Evolutionary conservation across 2,888 invertebrate genomes (phyloP).

Genomic region (Mesopsocus fuscifrons): DNA sequence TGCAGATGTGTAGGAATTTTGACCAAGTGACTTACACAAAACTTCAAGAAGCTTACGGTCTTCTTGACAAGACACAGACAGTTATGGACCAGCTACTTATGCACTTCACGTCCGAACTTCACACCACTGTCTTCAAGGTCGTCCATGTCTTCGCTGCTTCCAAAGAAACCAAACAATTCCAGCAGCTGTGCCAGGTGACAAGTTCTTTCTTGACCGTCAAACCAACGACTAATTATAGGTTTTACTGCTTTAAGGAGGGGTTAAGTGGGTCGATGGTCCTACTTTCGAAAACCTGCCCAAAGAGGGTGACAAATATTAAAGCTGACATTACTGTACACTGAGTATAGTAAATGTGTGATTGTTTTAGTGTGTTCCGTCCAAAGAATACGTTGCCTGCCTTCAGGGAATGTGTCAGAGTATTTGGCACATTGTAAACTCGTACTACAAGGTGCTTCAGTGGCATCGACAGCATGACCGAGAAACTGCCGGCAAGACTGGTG

Average conservation of each 20-base stretch:
- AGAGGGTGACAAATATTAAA: no score
- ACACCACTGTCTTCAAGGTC: constrained; percentile 48
- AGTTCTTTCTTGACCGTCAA: no score
- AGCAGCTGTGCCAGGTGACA: constrained; percentile 62
- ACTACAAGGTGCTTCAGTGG: constrained; percentile 59
- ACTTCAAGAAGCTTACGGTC: constrained; percentile 67
- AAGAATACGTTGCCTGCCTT: constrained; percentile 52
- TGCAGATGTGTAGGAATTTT: constrained; percentile 44
- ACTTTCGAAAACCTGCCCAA: no score
- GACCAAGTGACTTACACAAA: constrained; percentile 62
- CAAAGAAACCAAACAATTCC: constrained; percentile 44
- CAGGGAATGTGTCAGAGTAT: constrained; percentile 72
- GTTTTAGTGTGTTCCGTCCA: constrained; percentile 32
- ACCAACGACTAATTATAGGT: no score
- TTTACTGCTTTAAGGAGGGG: no score
- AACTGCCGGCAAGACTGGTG: constrained; percentile 30
- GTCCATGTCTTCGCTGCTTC: constrained; percentile 34
- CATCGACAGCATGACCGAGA: constrained; percentile 29
- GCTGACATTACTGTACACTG: constrained; percentile 13
- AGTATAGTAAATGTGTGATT: constrained; percentile 9
- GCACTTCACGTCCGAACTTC: constrained; percentile 86
- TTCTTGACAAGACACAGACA: constrained; percentile 78
- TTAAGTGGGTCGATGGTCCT: no score
- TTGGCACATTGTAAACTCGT: constrained; percentile 63
- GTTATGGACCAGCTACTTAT: constrained; percentile 91